Evolutionary conservation across 2,888 invertebrate species (phyloP).

Genomic region (Sarcophaga variegata): DNA sequence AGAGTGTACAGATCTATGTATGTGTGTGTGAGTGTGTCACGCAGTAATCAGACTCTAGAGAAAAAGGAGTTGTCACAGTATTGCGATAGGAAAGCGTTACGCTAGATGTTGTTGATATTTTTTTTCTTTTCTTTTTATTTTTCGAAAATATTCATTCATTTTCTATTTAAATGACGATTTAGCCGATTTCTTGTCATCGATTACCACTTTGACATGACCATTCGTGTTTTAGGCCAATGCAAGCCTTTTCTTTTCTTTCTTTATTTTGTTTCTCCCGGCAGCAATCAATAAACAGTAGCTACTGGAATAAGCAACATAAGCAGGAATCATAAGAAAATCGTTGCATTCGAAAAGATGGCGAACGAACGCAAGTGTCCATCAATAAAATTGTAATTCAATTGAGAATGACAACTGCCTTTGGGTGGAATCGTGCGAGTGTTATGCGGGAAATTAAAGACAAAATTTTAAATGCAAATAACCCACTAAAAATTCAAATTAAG

Average conservation of each 20-base stretch:
- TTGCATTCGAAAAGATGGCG: background rate
- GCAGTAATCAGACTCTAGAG: conserved; percentile 53
- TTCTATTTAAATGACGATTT: conserved; percentile 56
- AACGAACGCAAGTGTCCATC: conserved; percentile 35
- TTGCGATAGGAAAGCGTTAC: background rate
- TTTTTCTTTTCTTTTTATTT: background rate
- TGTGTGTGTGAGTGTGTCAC: conserved; percentile 31
- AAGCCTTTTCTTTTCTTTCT: background rate
- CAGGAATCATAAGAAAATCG: background rate
- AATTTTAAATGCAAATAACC: background rate
- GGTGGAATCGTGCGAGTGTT: background rate
- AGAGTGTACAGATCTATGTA: too few species aligned
- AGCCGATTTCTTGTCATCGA: conserved; percentile 62
- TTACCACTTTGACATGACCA: conserved; percentile 64
- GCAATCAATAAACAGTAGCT: background rate
- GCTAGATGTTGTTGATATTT: background rate
- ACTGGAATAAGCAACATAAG: background rate
- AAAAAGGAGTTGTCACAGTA: conserved; percentile 47
- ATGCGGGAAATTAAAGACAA: background rate
- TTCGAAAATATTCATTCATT: conserved; percentile 19
- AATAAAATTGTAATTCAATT: conserved; percentile 43
- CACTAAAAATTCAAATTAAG: background rate
- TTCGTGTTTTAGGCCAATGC: conserved; percentile 61
- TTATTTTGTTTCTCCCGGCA: too few species aligned
- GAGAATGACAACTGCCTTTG: conserved; percentile 1